phyloP scores from a whole-genome alignment of 1,140 invertebrate species.

The Drosophila lini region DNA sequence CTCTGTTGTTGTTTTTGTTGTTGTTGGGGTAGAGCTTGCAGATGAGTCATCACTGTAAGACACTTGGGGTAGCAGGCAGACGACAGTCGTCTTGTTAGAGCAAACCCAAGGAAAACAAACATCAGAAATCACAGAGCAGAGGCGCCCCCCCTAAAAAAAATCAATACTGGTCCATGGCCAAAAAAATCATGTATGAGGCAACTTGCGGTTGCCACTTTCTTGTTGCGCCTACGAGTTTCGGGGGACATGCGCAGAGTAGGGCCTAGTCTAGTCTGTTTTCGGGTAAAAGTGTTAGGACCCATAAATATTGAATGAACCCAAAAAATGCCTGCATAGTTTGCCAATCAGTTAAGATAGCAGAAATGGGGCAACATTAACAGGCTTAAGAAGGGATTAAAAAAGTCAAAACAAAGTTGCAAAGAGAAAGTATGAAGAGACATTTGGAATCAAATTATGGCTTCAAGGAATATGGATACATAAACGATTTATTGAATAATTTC shows the following conservation, averaged over 20 bases:
- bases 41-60: constrained; percentile 42
- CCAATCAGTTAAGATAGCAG: constrained; percentile 36
- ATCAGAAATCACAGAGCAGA: background rate
- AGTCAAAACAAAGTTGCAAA: background rate
- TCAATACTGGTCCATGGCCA: constrained; percentile 49
- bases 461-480: background rate
- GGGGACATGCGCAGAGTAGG: constrained; percentile 33
- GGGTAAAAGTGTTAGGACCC: constrained; percentile 34
- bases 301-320: constrained; percentile 36
- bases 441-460: background rate
- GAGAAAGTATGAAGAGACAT: background rate
- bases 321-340: constrained; percentile 8
- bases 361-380: constrained; percentile 24
- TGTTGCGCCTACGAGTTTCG: constrained; percentile 37
- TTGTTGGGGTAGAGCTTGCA: constrained; percentile 31
- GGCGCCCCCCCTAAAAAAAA: constrained; percentile 18
- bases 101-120: background rate
- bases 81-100: background rate
- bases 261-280: background rate
- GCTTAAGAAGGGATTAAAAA: background rate
- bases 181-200: constrained; percentile 2
- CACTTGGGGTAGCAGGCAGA: constrained; percentile 8
- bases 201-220: constrained; percentile 31
- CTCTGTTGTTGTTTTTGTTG: constrained; percentile 2
- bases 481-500: too few species aligned